Percentiles rank a stretch among this genome's conserved stretches.
Conservation (phyloP, 2,888 invertebrate genomes). For the Caenorhabditis japonica region DNA sequence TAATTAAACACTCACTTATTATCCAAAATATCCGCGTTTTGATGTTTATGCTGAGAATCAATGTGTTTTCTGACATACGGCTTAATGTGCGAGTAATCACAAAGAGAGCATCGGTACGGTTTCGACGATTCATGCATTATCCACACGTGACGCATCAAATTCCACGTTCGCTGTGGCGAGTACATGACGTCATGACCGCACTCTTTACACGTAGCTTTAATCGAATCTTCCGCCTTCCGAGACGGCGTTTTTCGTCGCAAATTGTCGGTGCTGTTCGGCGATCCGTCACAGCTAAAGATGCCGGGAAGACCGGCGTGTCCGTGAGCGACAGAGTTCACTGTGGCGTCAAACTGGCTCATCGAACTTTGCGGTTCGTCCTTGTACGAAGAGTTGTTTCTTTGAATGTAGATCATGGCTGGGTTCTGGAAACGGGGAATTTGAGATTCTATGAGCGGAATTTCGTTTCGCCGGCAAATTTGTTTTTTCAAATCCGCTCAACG, state of each 20-base stretch:
- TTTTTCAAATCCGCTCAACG: no score
- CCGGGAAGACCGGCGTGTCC: conserved; percentile 26
- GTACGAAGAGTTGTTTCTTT: conserved; percentile 19
- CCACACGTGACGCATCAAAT: conserved; percentile 55
- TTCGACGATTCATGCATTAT: conserved; percentile 57
- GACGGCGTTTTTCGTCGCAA: conserved; percentile 33
- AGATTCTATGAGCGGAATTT: no score
- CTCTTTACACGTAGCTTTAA: conserved; percentile 45
- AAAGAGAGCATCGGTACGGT: conserved; percentile 48
- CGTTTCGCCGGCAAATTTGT: no score
- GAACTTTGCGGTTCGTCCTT: conserved; percentile 22
- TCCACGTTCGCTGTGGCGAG: conserved; percentile 55
- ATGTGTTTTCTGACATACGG: conserved; percentile 55
- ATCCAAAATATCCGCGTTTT: conserved; percentile 37
- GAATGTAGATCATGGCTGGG: conserved; percentile 29
- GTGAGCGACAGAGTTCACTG: conserved; percentile 48
- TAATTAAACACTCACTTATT: conserved; percentile 43
- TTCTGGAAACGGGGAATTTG: no score
- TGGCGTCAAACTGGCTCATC: conserved; percentile 32
- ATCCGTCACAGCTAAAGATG: conserved; percentile 33
- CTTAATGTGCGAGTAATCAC: conserved; percentile 54
- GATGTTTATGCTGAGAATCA: conserved; percentile 46
- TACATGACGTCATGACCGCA: conserved; percentile 56
- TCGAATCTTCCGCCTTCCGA: conserved; percentile 40
- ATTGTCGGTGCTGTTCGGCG: conserved; percentile 14